Evolutionary conservation across 1,140 invertebrate genomes (phyloP), one percentile per base, ranked within the genome.

Genomic region (Camponotus floridanus): DNA sequence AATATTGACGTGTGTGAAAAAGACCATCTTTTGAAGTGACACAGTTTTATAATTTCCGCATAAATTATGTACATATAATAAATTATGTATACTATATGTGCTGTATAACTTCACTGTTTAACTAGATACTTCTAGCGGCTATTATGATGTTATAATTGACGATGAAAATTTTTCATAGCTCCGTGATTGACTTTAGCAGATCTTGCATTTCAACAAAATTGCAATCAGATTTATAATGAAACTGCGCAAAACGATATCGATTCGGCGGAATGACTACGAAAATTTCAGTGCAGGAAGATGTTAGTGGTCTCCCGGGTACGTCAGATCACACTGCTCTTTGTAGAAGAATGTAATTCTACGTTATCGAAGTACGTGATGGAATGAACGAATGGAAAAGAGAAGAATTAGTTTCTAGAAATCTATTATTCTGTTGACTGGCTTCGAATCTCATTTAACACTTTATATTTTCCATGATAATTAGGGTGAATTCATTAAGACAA

Each of bases 171-270:
- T 57, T 62, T 59, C 15, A 8, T 1, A 33, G 51, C 21, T 81
- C 6, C 26, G 57, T 31, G 42, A 74, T 36, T 45, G 79, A 61
- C 26, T 83, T 61, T 36, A 4, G 21, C 15, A 45, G 26, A 33
- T 71, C 21, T 81, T 71, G 21, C 21, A 45, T 80, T 73, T 18
- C 8, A 73, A 73, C 13, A 31, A 83, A 83, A 73, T 74, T 26
- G 67, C 65, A 70, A 81, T 73, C 36, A 31, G 68, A 61, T 61
- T 83, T 61, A 74, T 83, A 83, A 83, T 83, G 68, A 73, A 83
- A 83, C 55, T 74, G 68, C 39, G 79, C 67, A 45, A 83, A 73
- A 31, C 39, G 55, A 74, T 81, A 81, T 81, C 39, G 79, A 83
- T 73, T 61, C n/a, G 13, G 3, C 13, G 42, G 68, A 83, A 31